Evolutionary conservation across 2,113 vertebrate genomes (phyloP).

Genomic region (Lucifuga dentata): DNA sequence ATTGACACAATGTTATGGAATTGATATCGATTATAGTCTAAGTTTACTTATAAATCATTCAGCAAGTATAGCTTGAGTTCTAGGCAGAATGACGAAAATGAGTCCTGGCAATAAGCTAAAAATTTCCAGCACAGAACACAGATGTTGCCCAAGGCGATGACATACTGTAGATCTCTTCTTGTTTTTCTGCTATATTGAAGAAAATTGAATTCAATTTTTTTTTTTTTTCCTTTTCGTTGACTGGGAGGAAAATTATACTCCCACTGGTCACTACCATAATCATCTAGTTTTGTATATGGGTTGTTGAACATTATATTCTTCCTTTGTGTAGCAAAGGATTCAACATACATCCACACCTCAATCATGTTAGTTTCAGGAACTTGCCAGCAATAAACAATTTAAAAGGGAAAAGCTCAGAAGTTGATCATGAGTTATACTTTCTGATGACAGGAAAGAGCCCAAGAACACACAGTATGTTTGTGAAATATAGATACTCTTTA

Average conservation of each 20-base stretch:
- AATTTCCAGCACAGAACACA: constrained; percentile 12
- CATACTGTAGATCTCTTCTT: constrained; percentile 38
- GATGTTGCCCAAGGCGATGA: constrained; percentile 43
- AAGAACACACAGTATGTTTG: background rate
- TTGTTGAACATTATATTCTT: constrained; percentile 27
- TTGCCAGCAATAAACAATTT: background rate
- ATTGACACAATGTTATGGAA: background rate
- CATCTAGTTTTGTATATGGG: background rate
- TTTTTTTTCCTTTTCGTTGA: constrained; percentile 1
- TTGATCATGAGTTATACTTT: background rate
- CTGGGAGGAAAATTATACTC: constrained; percentile 50
- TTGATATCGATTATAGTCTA: constrained; percentile 40
- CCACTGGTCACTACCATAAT: constrained; percentile 18
- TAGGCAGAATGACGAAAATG: constrained; percentile 36
- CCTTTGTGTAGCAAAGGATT: constrained; percentile 29
- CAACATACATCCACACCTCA: background rate
- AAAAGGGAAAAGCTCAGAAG: constrained; percentile 8
- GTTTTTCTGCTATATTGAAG: constrained; percentile 39
- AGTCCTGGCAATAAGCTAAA: constrained; percentile 34
- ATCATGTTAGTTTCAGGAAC: background rate
- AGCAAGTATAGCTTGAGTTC: constrained; percentile 20
- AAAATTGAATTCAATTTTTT: constrained; percentile 38
- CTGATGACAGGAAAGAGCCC: background rate
- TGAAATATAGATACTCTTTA: constrained; percentile 40
- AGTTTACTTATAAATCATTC: constrained; percentile 51